Base-by-base conservation (phyloP, 2,888 invertebrate genomes). In the Acleris laterana region DNA sequence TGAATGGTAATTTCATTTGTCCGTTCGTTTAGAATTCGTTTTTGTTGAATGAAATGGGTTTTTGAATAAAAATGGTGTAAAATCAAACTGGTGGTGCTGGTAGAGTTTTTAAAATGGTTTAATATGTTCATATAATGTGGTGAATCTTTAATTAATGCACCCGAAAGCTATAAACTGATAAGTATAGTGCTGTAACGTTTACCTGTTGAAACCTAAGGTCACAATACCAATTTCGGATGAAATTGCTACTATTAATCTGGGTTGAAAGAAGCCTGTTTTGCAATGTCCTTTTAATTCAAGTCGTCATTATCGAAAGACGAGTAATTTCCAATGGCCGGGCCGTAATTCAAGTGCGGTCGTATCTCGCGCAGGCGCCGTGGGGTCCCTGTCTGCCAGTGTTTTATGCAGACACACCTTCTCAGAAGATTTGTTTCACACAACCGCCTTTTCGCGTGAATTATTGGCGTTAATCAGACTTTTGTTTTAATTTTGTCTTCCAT, bases 401-500 rank as follows among this genome's bases (percentile, higher is more conserved):
- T 70, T 61, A 68, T 69, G 57, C 50, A 49, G 63, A 80, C 79
- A 78, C 78, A 69, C 73, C 79, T 80, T 78, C 77, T 79, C 71
- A 68, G 77, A 78, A 80, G 78, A 82, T 82, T 82, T 78, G 78
- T 80, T 85, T 84, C 77, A 77, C 76, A 74, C 75, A 75, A 79
- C 75, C 79, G 79, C 82, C 82, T 74, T 77, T 74, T 76, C 71
- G 72, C 62, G 69, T 81, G 77, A 89, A 80, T 84, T 87, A 85
- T 87, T 81, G 73, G 71, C 70, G 70, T 82, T 82, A 82, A 84
- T 83, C 81, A 75, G 73, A 65, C 70, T 74, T 72, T 75, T 69
- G 62, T 77, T 77, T 77, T 64, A 57, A 56, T 64, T 68, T 61
- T 57, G 64, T 57, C 38, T 66, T 66, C 50, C 42, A 20, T 55